A percentile compares a stretch with the other conserved stretches of the same genome.
Conservation (phyloP, 2,888 invertebrate species). For the Chorisops tibialis region DNA sequence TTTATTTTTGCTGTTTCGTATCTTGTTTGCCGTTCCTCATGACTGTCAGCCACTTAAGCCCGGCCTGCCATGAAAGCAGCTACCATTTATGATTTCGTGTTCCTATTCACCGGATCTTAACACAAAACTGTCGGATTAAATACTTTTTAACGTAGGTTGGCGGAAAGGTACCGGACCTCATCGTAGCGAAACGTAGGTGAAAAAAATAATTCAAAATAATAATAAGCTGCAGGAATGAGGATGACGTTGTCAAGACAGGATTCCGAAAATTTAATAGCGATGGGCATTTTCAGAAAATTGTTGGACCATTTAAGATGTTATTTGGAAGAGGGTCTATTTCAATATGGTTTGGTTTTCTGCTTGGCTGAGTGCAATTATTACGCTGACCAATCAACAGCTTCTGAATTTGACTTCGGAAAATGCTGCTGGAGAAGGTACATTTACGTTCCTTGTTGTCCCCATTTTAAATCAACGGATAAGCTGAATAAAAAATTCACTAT, state of each 20-base stretch:
- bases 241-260: too few relatives aligned
- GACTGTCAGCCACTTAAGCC: conserved; percentile 22
- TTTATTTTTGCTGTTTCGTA: too few relatives aligned
- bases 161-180: too few relatives aligned
- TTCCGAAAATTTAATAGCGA: conserved; percentile 24
- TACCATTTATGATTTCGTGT: conserved; percentile 27
- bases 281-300: conserved; percentile 31
- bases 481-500: neutral
- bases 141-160: conserved; percentile 26
- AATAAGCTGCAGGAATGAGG: neutral
- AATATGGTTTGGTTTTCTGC: conserved; percentile 16
- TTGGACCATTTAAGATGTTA: conserved; percentile 32
- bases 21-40: neutral
- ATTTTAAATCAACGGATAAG: neutral
- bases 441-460: conserved; percentile 1
- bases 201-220: neutral
- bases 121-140: conserved; percentile 31
- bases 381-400: conserved; percentile 17
- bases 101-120: conserved; percentile 27
- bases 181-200: too few relatives aligned
- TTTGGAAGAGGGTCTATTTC: conserved; percentile 32
- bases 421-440: conserved; percentile 1
- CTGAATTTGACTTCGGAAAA: conserved; percentile 20
- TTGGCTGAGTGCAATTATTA: conserved; percentile 20
- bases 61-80: neutral